phyloP scores from a whole-genome alignment of 2,797 vertebrate species.

The Spinus olivaceus region DNA sequence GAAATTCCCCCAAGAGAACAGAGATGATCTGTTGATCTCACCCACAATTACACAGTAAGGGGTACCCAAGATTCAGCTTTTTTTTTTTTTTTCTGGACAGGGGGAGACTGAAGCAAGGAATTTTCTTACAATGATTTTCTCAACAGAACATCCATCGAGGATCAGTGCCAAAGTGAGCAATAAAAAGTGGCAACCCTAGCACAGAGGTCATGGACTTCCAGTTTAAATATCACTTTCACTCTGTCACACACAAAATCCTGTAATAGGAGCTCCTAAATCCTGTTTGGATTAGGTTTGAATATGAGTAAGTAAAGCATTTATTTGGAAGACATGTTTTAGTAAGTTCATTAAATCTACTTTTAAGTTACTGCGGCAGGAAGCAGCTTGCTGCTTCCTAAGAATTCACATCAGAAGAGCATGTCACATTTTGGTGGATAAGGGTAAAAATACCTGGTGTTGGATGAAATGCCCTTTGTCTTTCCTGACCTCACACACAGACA shows the following conservation, averaged over 20 bases:
- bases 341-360: not conserved
- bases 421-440: not conserved
- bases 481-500: not conserved
- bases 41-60: not conserved
- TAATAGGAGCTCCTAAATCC: not conserved
- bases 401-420: not conserved
- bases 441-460: not conserved
- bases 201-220: not conserved
- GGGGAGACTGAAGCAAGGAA: not conserved
- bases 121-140: not conserved
- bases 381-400: not conserved
- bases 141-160: not conserved
- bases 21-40: not conserved
- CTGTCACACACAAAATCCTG: not conserved
- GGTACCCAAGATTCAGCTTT: not conserved
- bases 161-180: not conserved
- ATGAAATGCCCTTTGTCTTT: not conserved
- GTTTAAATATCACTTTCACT: not conserved
- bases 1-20: not conserved
- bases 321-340: not conserved
- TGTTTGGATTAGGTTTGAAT: not conserved
- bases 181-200: not conserved
- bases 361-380: not conserved
- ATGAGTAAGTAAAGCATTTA: not conserved
- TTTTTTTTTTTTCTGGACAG: not conserved